Conservation (phyloP, 2,888 invertebrate genomes). For the Rhorus exstirpatorius region DNA sequence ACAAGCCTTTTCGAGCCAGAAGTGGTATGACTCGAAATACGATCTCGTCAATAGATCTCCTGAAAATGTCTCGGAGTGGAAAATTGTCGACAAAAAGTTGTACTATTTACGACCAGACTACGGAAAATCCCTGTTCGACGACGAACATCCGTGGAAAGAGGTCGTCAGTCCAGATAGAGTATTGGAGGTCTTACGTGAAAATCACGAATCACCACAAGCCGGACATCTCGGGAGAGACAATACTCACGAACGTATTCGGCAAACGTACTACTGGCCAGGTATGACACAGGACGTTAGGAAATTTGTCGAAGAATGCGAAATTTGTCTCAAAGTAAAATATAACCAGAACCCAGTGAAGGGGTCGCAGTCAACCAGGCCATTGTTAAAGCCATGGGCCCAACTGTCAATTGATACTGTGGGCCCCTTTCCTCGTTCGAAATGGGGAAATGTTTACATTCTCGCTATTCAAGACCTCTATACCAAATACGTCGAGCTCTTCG, state of each 20-base stretch:
- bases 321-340: constrained; percentile 16
- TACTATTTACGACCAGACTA: constrained; percentile 44
- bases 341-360: constrained; percentile 42
- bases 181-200: constrained; percentile 46
- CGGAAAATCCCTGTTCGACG: constrained; percentile 42
- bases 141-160: constrained; percentile 25
- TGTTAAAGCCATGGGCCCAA: constrained; percentile 53
- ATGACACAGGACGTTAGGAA: constrained; percentile 21
- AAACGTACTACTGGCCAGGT: constrained; percentile 59
- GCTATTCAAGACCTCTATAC: constrained; percentile 52
- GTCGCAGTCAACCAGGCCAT: constrained; percentile 29
- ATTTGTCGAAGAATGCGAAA: constrained; percentile 15
- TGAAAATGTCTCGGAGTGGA: constrained; percentile 18
- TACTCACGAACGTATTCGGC: constrained; percentile 56
- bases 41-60: constrained; percentile 8
- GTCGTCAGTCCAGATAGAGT: constrained; percentile 46
- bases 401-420: constrained; percentile 47
- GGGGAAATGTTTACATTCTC: constrained; percentile 25
- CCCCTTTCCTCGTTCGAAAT: constrained; percentile 42
- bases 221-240: constrained; percentile 55
- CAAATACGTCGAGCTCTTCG: constrained; percentile 43
- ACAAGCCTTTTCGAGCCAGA: background rate
- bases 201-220: constrained; percentile 50
- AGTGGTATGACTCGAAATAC: constrained; percentile 11
- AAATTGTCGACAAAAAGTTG: background rate